Percentiles rank a stretch among this genome's conserved stretches.
These are phyloP conservation scores for Elaeidobius kamerunicus DNA, from an alignment of 2,888 invertebrate genomes.

Conservation along the genomic window DNA sequence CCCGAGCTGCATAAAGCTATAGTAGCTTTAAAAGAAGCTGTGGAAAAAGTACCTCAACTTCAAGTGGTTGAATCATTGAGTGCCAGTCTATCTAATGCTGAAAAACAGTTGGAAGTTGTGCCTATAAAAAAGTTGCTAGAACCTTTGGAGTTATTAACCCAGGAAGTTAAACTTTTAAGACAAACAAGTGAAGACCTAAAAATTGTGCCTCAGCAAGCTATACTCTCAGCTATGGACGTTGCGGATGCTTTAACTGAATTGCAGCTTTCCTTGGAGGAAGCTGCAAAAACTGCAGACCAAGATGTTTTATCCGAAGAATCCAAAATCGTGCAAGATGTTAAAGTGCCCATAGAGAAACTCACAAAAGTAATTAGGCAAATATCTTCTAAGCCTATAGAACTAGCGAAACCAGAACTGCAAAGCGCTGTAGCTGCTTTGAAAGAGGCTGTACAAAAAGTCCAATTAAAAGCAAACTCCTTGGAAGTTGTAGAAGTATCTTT, in stretches of 20 bases:
- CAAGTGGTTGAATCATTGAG: background rate
- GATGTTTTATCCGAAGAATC: background rate
- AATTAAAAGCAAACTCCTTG: conserved; percentile 13
- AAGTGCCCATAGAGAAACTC: conserved; percentile 2
- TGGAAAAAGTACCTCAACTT: conserved; percentile 14
- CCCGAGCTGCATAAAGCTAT: no score
- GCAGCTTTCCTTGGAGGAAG: conserved; percentile 2
- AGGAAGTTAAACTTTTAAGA: conserved; percentile 25
- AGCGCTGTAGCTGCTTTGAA: conserved; percentile 28
- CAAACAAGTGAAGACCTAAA: conserved; percentile 22
- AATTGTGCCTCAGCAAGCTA: conserved; percentile 23
- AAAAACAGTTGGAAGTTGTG: conserved; percentile 10
- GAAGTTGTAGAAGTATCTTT: conserved; percentile 20
- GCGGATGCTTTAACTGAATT: conserved; percentile 20
- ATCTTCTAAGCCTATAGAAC: conserved; percentile 22
- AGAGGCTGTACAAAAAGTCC: conserved; percentile 16
- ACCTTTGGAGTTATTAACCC: conserved; percentile 21
- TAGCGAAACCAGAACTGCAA: conserved; percentile 26
- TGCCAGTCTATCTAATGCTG: background rate
- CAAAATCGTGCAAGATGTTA: background rate
- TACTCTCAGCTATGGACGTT: conserved; percentile 28
- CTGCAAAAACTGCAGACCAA: background rate
- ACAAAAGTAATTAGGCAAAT: conserved; percentile 8
- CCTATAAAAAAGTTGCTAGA: background rate
- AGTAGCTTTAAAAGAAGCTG: conserved; percentile 24